phyloP scores from a whole-genome alignment of 2,113 vertebrate genomes.

The Xenus cinereus region DNA sequence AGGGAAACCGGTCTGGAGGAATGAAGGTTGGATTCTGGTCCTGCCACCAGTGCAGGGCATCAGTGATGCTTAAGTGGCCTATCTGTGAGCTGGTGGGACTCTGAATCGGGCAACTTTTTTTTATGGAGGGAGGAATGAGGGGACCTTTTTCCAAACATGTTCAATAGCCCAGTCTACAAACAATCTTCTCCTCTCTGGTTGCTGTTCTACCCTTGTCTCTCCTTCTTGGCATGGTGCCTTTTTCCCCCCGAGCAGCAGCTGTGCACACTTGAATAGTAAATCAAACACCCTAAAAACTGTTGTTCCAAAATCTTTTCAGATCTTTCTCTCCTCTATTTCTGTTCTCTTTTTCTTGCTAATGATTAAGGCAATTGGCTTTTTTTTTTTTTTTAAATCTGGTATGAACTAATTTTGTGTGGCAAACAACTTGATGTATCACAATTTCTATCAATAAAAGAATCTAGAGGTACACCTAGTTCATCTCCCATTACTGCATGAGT shows the following conservation, averaged over 20 bases:
- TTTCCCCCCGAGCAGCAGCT: constrained; percentile 50
- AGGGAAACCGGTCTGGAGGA: neutral
- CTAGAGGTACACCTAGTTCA: neutral
- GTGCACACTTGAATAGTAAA: constrained; percentile 71
- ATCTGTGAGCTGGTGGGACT: neutral
- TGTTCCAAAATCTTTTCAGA: constrained; percentile 64
- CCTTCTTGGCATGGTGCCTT: constrained; percentile 61
- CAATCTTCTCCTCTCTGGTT: constrained; percentile 48
- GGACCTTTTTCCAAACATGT: constrained; percentile 22
- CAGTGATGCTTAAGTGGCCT: neutral
- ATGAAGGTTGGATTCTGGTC: neutral
- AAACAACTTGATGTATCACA: neutral
- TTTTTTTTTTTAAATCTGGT: neutral
- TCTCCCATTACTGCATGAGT: neutral
- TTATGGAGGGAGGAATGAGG: neutral
- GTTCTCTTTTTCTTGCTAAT: constrained; percentile 45
- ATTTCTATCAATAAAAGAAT: neutral
- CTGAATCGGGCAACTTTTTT: constrained; percentile 14
- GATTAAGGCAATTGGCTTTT: neutral
- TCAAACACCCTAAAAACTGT: constrained; percentile 69
- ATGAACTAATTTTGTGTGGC: neutral
- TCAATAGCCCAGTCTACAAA: constrained; percentile 63
- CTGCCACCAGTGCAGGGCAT: neutral
- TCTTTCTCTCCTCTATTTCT: constrained; percentile 35
- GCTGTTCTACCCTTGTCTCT: constrained; percentile 26